Base-by-base conservation (phyloP, 1,140 invertebrate species). In the Zaprionus davidi region DNA sequence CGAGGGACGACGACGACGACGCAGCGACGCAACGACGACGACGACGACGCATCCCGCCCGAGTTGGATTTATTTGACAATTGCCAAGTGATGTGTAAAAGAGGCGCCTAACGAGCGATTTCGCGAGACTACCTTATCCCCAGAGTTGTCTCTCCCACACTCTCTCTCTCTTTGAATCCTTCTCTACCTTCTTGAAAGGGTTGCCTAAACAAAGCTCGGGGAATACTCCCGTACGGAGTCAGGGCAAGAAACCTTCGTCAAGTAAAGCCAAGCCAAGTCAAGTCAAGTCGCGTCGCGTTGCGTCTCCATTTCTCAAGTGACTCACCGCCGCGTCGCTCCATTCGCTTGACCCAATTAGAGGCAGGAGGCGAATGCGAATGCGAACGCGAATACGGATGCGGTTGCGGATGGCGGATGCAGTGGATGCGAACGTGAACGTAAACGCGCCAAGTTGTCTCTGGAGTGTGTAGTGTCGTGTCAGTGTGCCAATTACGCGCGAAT, bases 401-500 rank as follows among this genome's bases (percentile, higher is more conserved):
- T 62, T 26, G 20, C 64, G 22, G 20, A 12, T 66, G 58, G 66
- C 51, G 58, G 59, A 77, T 63, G 63, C 63, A 24, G 60, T 64
- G 67, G 62, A 79, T 60, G 59, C 49, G 65, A 44, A 66, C 38
- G 46, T 34, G 69, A 46, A 69, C 59, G 58, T 53, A 57, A 60
- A 73, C 60, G 79, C 51, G 64, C 41, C n/a, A 81, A 75, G 34
- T 62, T 78, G 56, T 81, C 71, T 65, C 68, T 84, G 66, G 71
- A 71, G 81, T 74, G 69, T 60, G 24, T 65, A 69, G 74, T 70
- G 76, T 78, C 73, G 76, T 84, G 82, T 82, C 81, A 85, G 86
- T 78, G 85, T 90, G 85, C 85, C 86, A 90, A 90, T 90, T 90
- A 90, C 85, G 81, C 79, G 85, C 76, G 86, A 82, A 79, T 84